Base-by-base conservation (phyloP, 2,113 vertebrate genomes). In the Ramphastos sulfuratus region DNA sequence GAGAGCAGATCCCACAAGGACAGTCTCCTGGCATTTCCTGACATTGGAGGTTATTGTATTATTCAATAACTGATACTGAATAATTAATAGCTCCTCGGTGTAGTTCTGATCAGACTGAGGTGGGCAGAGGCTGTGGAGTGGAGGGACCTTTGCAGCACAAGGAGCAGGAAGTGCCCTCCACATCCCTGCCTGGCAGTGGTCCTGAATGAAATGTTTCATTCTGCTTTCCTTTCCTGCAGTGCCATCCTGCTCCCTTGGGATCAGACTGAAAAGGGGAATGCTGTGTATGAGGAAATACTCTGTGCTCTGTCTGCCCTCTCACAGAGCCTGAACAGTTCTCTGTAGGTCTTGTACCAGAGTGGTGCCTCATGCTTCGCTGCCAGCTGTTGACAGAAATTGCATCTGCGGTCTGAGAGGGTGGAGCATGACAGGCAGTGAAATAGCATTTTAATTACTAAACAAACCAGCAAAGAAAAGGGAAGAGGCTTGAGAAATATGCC, bases 1-100 rank as follows among this genome's bases (percentile, higher is more conserved):
- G 95, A 93, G 63, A 94, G 42, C n/a, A 91, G 82, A 92, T 54
- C 75, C 16, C 58, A 64, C 87, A 65, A 85, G 95, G 90, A 95
- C 37, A 71, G 24, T 84, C 95, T 75, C 21, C 28, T 39, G 66
- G 2, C 3, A 89, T 64, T 90, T 93, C 25, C 48, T 84, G 69
- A 72, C 59, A 84, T 20, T 79, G 70, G 30, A 83, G 85, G 33
- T 83, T 72, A 95, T 48, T 92, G 83, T 90, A 88, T 91, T 81
- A 89, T 89, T 64, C 55, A 81, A 44, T 81, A 94, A 72, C 48
- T 81, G 17, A 72, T 58, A 60, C 4, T 86, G 69, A 81, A 88
- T 85, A 67, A 88, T 83, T 85, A 93, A 81, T 92, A 74, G 27
- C 1, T 1, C 65, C 46, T 58, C 83, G 12, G 2, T 87, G 85